Percentiles rank a stretch among this genome's conserved stretches.
These are phyloP conservation scores for Nothoprocta perdicaria DNA, from an alignment of 2,113 vertebrate genomes.

Conservation along the genomic window DNA sequence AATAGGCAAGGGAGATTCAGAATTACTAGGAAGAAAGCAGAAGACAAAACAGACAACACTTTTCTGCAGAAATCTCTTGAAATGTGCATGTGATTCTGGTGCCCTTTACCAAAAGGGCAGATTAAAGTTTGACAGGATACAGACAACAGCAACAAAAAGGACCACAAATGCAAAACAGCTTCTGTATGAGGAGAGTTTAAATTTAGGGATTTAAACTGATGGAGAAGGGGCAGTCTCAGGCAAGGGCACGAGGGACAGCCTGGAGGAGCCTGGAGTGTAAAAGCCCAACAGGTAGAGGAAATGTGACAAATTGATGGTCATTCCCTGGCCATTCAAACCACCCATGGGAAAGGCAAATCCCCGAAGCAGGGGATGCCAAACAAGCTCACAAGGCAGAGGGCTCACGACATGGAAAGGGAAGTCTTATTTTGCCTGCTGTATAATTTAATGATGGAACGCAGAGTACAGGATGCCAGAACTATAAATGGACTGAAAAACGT, in stretches of 20 bases:
- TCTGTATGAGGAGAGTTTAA: neutral
- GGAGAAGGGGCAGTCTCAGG: neutral
- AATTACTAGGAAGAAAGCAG: neutral
- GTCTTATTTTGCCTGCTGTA: neutral
- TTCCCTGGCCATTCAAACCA: neutral
- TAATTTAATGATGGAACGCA: neutral
- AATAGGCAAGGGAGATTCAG: neutral
- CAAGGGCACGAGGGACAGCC: neutral
- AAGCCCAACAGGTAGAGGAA: neutral
- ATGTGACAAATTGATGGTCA: neutral
- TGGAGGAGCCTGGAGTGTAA: neutral
- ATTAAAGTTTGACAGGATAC: neutral
- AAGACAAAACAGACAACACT: neutral
- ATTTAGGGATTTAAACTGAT: neutral
- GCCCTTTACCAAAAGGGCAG: neutral
- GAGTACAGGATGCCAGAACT: conserved; percentile 36
- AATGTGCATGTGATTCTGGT: neutral
- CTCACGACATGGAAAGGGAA: neutral
- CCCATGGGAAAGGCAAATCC: neutral
- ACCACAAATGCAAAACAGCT: neutral
- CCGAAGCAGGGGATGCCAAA: neutral
- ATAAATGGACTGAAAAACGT: conserved; percentile 53
- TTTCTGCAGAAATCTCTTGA: neutral
- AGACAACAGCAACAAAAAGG: neutral
- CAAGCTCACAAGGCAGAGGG: neutral